Percentiles rank a stretch among this genome's conserved stretches.
These are phyloP conservation scores for Teinopalpus imperialis DNA, from an alignment of 2,888 invertebrate genomes.

Conservation along the genomic window DNA sequence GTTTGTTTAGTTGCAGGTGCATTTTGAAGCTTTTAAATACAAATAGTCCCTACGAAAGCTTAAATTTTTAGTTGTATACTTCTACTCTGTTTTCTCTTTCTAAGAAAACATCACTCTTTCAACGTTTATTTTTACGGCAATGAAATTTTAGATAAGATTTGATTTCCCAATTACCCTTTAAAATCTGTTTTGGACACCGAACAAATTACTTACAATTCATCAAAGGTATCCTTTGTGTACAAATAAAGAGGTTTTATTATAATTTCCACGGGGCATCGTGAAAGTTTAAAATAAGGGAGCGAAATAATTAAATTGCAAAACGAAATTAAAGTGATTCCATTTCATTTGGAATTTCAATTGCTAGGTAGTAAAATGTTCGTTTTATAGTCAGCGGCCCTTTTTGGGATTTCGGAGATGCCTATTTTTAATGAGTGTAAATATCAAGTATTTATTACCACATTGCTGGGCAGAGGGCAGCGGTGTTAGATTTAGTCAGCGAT, in stretches of 20 bases:
- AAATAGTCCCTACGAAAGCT: too few relatives aligned
- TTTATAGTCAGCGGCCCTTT: conserved; percentile 11
- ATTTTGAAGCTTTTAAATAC: too few relatives aligned
- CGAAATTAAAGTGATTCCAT: conserved; percentile 29
- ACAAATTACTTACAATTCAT: conserved; percentile 1
- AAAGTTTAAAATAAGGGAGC: conserved; percentile 18
- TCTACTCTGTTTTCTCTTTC: too few relatives aligned
- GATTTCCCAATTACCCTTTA: conserved; percentile 2
- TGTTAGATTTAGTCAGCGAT: too few relatives aligned
- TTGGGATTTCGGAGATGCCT: conserved; percentile 26
- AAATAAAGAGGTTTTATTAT: conserved; percentile 12
- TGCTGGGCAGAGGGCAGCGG: neutral
- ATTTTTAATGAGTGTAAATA: conserved; percentile 21
- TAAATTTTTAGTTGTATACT: too few relatives aligned
- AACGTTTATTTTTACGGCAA: too few relatives aligned
- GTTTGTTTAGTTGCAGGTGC: too few relatives aligned
- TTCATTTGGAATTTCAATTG: conserved; percentile 31
- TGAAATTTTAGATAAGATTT: too few relatives aligned
- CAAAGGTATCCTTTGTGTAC: conserved; percentile 10
- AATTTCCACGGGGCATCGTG: conserved; percentile 1
- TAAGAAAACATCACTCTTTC: too few relatives aligned
- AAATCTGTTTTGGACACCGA: neutral
- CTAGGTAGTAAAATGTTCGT: conserved; percentile 27
- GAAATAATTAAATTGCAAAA: conserved; percentile 30
- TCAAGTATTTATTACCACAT: conserved; percentile 1